These are phyloP conservation scores for Chauna torquata DNA, from an alignment of 2,113 vertebrate genomes.

Conservation along the genomic window DNA sequence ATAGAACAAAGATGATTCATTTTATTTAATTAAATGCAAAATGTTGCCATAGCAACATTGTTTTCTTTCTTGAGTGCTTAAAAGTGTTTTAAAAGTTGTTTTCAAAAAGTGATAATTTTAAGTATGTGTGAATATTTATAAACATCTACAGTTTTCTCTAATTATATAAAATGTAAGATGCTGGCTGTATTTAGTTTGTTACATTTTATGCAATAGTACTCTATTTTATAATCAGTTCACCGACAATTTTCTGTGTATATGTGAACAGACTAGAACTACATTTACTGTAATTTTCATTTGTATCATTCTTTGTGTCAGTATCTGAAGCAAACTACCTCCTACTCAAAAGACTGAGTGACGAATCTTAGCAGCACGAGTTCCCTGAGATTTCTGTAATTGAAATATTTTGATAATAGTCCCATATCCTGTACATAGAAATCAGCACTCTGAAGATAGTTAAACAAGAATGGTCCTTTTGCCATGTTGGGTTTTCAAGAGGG, in stretches of 20 bases:
- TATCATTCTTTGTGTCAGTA: background rate
- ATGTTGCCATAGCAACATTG: background rate
- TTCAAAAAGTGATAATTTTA: background rate
- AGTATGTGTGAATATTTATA: conserved; percentile 24
- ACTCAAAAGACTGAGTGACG: background rate
- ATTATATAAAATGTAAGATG: conserved; percentile 5
- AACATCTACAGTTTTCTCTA: background rate
- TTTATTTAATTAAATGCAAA: background rate
- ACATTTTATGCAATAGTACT: background rate
- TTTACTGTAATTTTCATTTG: background rate
- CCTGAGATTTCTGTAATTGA: conserved; percentile 27
- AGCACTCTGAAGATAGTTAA: background rate
- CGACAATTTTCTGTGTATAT: background rate
- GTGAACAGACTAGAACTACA: background rate
- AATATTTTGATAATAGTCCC: background rate
- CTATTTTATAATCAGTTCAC: background rate
- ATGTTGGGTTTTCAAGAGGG: background rate
- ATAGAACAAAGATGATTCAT: background rate
- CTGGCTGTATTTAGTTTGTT: background rate
- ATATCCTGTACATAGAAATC: background rate
- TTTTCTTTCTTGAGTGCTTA: background rate
- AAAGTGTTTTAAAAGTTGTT: background rate
- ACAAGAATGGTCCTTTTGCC: background rate
- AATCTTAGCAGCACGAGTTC: conserved; percentile 29
- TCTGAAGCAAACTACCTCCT: background rate